Base-by-base conservation (phyloP, 2,888 invertebrate genomes). In the Bedellia somnulentella region DNA sequence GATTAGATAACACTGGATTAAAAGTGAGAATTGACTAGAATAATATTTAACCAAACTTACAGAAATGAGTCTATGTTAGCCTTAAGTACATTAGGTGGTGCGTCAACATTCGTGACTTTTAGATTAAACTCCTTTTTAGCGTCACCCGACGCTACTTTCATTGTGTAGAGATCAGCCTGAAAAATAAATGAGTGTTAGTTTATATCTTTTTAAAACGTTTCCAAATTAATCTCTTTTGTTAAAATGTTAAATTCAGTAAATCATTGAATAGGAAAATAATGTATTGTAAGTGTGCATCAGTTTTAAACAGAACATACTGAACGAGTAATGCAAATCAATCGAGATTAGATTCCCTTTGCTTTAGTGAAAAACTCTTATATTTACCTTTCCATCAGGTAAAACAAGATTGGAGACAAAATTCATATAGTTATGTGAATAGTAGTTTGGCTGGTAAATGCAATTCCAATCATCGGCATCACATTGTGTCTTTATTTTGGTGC, bases 341-440 rank as follows among this genome's bases (percentile, higher is more conserved):
- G n/a, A n/a, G n/a, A n/a, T n/a, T n/a, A n/a, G n/a, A n/a, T n/a
- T n/a, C n/a, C n/a, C n/a, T n/a, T n/a, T n/a, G n/a, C 10, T 26
- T 9, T 24, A 24, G 24, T 24, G n/a, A n/a, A n/a, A 26, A 13
- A 5, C 6, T 4, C 15, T 9, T n/a, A 10, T 5, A 30, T 48
- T 45, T 23, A 66, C 71, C 51, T 60, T 60, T 2, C 54, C 47
- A 8, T 52, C 60, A 0, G 87, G 85, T 24, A 93, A 82, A 28
- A 86, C 84, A 11, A 90, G 59, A 45, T 89, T 87, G 13, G 93
- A 91, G 0, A 92, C 89, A 45, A 98, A 86, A 0, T 94, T 90
- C 44, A 98, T 89, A 63, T 89, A 97, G 63, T 96, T 94, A 71
- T 87, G 93, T 0, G 94, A 93, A 48, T 89, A 89, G 26, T 93